Base-by-base conservation (phyloP, 2,888 invertebrate genomes). In the Cephus pygmeus region DNA sequence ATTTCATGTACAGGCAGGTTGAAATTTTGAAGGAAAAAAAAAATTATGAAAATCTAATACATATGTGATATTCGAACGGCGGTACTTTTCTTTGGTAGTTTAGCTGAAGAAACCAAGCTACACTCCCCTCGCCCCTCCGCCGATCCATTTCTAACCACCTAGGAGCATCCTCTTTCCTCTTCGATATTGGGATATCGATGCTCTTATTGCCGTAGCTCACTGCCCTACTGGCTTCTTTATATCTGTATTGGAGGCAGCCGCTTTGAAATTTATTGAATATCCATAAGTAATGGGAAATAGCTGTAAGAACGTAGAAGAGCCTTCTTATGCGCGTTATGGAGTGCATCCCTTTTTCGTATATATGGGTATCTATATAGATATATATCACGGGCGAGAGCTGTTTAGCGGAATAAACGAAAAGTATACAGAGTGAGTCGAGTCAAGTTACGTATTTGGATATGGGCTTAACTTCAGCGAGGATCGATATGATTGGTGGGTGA, bases 261-360 rank as follows among this genome's bases (percentile, higher is more conserved):
- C 77, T 77, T n/a, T 69, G 34, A 75, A 77, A 77, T 77, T 77
- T 77, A 77, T 77, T 77, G 77, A 77, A 77, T 77, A 77, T 77
- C 75, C 77, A 75, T 77, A 77, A 77, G 77, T 73, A 77, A 77
- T 77, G 77, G 69, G 23, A 56, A 56, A 56, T 6, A 15, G 23
- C 56, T 56, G 56, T 56, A 56, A 23, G 56, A 56, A 23, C 56
- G 56, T 56, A 56, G 56, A 56, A 23, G 56, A 23, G 69, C 77
- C 77, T 69, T 77, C 77, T 77, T 77, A 74, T 75, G 40, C 75
- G 75, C 75, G 71, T 75, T 74, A 77, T 77, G 69, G 71, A 77
- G 69, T 69, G 69, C 77, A 69, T 75, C 77, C 71, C 15, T 56
- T 15, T 56, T 56, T 6, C 23, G 35, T 75, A 40, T 36, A 74